phyloP scores from a whole-genome alignment of 1,140 invertebrate genomes.

The Brevipalpus yothersi region DNA sequence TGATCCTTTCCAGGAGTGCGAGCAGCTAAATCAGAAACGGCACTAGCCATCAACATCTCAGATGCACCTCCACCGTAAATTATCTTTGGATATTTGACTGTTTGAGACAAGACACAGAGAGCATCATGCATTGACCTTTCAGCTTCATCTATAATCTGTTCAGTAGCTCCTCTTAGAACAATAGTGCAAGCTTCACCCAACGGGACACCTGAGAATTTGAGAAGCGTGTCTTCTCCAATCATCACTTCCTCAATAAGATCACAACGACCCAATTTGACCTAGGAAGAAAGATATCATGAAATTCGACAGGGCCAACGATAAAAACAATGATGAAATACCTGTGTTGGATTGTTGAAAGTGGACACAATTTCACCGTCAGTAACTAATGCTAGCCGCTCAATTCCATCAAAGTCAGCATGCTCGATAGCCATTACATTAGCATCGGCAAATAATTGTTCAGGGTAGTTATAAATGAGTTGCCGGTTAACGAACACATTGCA shows the following conservation, averaged over 20 bases:
- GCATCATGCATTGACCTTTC: constrained; percentile 95
- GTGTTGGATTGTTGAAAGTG: constrained; percentile 80
- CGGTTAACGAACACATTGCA: constrained; percentile 98
- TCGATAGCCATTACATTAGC: constrained; percentile 97
- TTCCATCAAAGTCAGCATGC: constrained; percentile 98
- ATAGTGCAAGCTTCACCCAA: constrained; percentile 91
- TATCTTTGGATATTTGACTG: constrained; percentile 70
- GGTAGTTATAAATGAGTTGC: constrained; percentile 99
- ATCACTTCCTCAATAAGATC: constrained; percentile 90
- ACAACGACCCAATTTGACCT: constrained; percentile 75
- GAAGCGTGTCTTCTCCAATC: constrained; percentile 88
- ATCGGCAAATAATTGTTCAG: constrained; percentile 97
- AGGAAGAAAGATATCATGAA: background rate
- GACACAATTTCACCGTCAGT: constrained; percentile 94
- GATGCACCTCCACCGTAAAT: constrained; percentile 77
- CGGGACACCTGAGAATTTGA: constrained; percentile 82
- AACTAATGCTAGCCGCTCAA: constrained; percentile 84
- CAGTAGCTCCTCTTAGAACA: constrained; percentile 89
- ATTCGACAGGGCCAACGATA: background rate
- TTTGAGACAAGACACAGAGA: constrained; percentile 82
- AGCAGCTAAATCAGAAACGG: constrained; percentile 52
- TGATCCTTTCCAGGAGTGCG: constrained; percentile 90
- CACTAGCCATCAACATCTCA: constrained; percentile 89
- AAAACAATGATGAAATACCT: constrained; percentile 13
- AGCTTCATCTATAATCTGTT: constrained; percentile 96